Evolutionary conservation across 2,113 vertebrate species (phyloP), one percentile per base, ranked within the genome.

Genomic region (Callaeas wilsoni): DNA sequence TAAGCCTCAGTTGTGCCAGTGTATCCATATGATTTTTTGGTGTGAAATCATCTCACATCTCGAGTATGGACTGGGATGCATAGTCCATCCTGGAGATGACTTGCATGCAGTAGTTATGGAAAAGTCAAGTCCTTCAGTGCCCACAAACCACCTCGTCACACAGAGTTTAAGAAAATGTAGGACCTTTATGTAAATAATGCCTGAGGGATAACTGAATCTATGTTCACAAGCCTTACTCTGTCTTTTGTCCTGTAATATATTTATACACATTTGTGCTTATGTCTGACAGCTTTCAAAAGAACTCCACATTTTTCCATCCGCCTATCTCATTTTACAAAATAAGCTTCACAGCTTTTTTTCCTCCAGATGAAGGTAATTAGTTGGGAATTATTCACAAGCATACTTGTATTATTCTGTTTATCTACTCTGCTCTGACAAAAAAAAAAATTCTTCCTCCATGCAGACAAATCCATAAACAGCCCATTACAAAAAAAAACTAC

Each of bases 231-330:
- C 1, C 10, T 29, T 52, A 9, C 46, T 32, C 30, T 76, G 32
- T 37, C 46, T 87, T 90, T 87, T 74, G 9, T 63, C 7, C 37
- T 21, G 20, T 62, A 65, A 69, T 21, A 12, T 37, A 68, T 65
- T 77, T 29, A 49, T 11, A 20, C 5, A 49, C 8, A 35, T 63
- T 53, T 59, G 26, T 78, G 41, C 4, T 91, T 89, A 29, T 0
- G 1, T 42, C 23, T 53, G 33, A n/a, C 55, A 70, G 23, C 8
- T 74, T 87, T 78, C 23, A 46, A 41, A 89, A 41, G 42, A 47
- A 0, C 3, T 1, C 7, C 9, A 33, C 0, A 0, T 75, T 80
- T 49, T 37, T 65, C 50, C 60, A 87, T 39, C 12, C n/a, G 49
- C n/a, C 42, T 74, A 84, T 29, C 17, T 29, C 39, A n/a, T 22